A percentile compares a stretch with the other conserved stretches of the same genome.
Evolutionary conservation across 2,888 invertebrate species (phyloP).

Genomic region (Silvanus unidentatus): DNA sequence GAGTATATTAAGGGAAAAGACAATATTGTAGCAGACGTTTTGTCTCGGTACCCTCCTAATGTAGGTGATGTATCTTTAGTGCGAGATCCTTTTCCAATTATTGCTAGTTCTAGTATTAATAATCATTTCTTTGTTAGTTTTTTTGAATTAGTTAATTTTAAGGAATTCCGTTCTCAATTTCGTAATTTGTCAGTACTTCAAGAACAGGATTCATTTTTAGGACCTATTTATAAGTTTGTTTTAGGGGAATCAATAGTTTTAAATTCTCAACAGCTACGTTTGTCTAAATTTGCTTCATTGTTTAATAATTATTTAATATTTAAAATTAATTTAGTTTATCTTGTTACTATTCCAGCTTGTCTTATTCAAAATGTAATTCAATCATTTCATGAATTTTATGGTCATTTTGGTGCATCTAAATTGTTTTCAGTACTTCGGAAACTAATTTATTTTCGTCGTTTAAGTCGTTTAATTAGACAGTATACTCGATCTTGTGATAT

Average conservation of each 20-base stretch:
- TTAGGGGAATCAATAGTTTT: no score
- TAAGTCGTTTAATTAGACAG: no score
- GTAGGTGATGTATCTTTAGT: constrained; percentile 1
- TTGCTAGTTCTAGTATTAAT: no score
- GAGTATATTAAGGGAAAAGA: constrained; percentile 12
- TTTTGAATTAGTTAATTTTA: no score
- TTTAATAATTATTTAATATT: no score
- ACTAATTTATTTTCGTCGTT: no score
- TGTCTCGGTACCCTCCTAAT: constrained; percentile 10
- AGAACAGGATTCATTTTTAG: background rate
- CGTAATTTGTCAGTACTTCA: background rate
- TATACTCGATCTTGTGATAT: constrained; percentile 17
- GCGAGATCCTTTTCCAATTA: background rate
- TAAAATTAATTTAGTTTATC: no score
- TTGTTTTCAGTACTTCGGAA: background rate
- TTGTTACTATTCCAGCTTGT: no score
- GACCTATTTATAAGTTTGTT: background rate
- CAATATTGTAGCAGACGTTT: constrained; percentile 12
- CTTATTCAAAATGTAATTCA: no score
- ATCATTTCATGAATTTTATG: constrained; percentile 7
- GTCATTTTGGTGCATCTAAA: constrained; percentile 14
- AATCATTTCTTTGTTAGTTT: no score
- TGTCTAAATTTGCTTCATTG: no score
- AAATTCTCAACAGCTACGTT: no score
- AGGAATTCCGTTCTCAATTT: background rate